These are phyloP conservation scores for Himalopsyche tibetana DNA, from an alignment of 2,888 invertebrate species.

Conservation along the genomic window DNA sequence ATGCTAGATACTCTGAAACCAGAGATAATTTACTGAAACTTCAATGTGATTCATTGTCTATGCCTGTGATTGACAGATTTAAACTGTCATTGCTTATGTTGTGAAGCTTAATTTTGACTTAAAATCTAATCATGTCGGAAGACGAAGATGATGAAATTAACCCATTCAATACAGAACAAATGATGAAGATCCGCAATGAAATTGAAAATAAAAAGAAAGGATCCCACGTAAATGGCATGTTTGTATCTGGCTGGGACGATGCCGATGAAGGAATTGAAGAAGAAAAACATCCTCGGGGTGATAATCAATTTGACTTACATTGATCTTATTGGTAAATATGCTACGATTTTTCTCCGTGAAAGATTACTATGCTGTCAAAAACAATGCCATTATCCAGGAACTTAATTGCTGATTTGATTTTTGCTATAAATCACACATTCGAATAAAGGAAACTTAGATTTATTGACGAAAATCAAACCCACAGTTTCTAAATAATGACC, in stretches of 20 bases:
- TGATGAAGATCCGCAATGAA: slow-evolving; percentile 70
- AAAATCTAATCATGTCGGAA: slow-evolving; percentile 52
- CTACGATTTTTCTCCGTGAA: no score
- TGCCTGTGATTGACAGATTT: not conserved
- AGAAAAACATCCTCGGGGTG: slow-evolving; percentile 85
- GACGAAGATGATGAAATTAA: slow-evolving; percentile 58
- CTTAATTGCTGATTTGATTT: no score
- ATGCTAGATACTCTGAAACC: no score
- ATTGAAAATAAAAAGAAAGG: slow-evolving; percentile 72
- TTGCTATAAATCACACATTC: no score
- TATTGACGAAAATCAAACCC: no score
- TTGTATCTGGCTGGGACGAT: slow-evolving; percentile 91
- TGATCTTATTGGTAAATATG: not conserved
- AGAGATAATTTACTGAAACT: no score
- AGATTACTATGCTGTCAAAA: no score
- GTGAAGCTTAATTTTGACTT: not conserved
- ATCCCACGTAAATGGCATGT: slow-evolving; percentile 77
- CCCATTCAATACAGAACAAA: slow-evolving; percentile 55
- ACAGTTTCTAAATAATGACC: no score
- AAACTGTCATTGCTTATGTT: not conserved
- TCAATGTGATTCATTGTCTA: no score
- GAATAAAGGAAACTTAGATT: no score
- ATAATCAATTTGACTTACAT: not conserved
- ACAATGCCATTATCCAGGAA: no score
- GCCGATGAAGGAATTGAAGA: slow-evolving; percentile 82